Conservation (phyloP, 2,113 vertebrate genomes). For the Xenus cinereus region DNA sequence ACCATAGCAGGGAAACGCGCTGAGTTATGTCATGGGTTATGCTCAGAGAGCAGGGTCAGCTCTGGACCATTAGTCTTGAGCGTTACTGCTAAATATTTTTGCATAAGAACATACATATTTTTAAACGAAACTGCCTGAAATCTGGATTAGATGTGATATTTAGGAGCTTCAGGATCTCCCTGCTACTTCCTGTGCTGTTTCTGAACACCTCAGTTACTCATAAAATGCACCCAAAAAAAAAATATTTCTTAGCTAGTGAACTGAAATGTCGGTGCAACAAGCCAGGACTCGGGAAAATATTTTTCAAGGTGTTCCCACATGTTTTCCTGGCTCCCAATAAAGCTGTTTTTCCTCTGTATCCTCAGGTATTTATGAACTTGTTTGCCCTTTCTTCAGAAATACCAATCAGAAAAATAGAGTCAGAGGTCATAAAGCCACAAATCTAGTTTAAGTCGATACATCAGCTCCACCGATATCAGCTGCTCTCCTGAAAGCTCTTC, state of each 20-base stretch:
- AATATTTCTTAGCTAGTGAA: neutral
- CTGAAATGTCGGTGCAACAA: neutral
- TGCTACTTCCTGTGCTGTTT: neutral
- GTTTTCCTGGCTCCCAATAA: neutral
- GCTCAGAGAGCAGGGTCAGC: neutral
- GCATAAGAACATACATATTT: neutral
- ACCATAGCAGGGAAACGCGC: neutral
- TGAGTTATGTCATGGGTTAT: neutral
- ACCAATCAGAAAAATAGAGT: neutral
- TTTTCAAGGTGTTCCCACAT: neutral
- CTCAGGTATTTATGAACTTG: neutral
- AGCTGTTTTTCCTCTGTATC: neutral
- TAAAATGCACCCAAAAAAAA: neutral
- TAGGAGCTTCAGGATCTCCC: neutral
- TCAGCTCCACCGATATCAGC: neutral
- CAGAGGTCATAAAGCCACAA: neutral
- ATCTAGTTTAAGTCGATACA: neutral
- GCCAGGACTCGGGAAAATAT: neutral
- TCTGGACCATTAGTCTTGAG: neutral
- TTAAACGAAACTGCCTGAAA: neutral
- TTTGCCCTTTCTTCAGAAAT: neutral
- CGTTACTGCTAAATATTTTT: neutral
- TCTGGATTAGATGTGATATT: neutral
- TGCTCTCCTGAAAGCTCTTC: neutral
- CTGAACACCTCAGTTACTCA: neutral